phyloP scores from a whole-genome alignment of 2,113 vertebrate species.

The Pontoporia blainvillei region DNA sequence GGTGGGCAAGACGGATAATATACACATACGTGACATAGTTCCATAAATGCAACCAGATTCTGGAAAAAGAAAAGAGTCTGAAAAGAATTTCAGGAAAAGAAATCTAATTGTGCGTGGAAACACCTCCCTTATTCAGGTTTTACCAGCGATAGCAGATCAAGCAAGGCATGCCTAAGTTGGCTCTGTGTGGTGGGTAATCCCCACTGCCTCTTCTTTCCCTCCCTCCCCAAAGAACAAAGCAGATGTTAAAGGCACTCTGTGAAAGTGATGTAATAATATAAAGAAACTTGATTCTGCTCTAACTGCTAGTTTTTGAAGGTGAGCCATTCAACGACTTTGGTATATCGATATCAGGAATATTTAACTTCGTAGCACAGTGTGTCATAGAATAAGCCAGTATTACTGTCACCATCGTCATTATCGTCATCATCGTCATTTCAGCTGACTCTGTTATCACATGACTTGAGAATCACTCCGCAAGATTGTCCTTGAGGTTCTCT shows the following conservation, averaged over 20 bases:
- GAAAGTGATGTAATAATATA: background rate
- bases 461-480: background rate
- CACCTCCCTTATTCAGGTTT: background rate
- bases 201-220: accelerated
- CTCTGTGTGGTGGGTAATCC: background rate
- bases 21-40: background rate
- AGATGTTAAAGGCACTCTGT: background rate
- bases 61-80: background rate
- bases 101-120: background rate
- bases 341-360: background rate
- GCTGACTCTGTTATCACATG: background rate
- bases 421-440: background rate
- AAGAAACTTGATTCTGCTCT: background rate
- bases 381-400: too few species aligned
- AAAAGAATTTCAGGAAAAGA: background rate
- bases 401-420: accelerated
- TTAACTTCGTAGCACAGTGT: background rate
- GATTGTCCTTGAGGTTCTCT: background rate
- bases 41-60: background rate
- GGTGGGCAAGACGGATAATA: too few species aligned
- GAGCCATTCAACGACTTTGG: background rate
- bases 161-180: accelerated
- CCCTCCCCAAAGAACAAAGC: background rate
- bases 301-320: background rate
- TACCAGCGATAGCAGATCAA: background rate